Evolutionary conservation across 2,888 invertebrate genomes (phyloP), one percentile per base, ranked within the genome.

Genomic region (Herminia tarsipennalis): DNA sequence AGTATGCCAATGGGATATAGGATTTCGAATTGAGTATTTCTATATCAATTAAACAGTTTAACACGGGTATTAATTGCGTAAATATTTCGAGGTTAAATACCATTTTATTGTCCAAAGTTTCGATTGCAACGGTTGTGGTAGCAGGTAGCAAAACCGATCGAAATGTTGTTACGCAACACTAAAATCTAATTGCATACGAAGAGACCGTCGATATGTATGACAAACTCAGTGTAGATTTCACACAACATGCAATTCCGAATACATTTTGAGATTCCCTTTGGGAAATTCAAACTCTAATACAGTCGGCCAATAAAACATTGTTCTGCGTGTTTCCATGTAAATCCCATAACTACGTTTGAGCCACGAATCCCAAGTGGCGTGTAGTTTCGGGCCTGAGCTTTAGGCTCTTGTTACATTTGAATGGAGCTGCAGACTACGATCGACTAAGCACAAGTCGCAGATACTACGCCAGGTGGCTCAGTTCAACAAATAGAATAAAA

Each of bases 241-340:
- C 48, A 49, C 56, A 76, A 72, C 73, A 68, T 74, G 70, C 70
- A 73, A 79, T 78, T 73, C 65, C 66, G 74, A 74, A 79, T 76
- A 81, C 76, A 78, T 82, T 82, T 64, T 74, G 73, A 66, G 62
- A 68, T 68, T 51, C 47, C 86, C 80, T 66, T 64, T 52, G 88
- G 87, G 87, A 87, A 88, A 88, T 88, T 79, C 77, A 76, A 79
- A 81, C 71, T 78, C 71, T 83, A 83, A 83, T 85, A 79, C 74
- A 72, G 65, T 71, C 47, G 37, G 49, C 70, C 76, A 78, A 83
- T 84, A 83, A 84, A 86, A 87, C 83, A 82, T 81, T 81, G 86
- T 83, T 83, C 76, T 73, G 72, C 79, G 74, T 81, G 81, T 79
- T 79, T 63, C 74, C 78, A 83, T 83, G 83, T 83, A 85, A 85